A percentile compares a stretch with the other conserved stretches of the same genome.
Conservation (phyloP, 1,140 invertebrate genomes). For the Ceratoteleas bidentatus region DNA sequence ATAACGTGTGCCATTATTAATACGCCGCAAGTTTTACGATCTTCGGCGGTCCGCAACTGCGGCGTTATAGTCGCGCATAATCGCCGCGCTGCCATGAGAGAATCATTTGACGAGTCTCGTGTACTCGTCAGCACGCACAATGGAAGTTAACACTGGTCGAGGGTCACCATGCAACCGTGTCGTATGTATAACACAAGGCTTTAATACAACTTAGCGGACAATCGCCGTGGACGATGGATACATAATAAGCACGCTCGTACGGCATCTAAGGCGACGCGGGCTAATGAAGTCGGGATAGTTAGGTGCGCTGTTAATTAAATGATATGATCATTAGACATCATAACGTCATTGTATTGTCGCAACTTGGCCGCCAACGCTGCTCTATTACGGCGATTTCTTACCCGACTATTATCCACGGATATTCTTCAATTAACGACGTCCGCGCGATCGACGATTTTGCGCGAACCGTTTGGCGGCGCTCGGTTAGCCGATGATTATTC, state of each 20-base stretch:
- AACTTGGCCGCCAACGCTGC: conserved; percentile 21
- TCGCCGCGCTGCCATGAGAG: conserved; percentile 58
- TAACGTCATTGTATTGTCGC: conserved; percentile 77
- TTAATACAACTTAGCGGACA: conserved; percentile 76
- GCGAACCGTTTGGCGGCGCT: no score
- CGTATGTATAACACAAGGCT: conserved; percentile 75
- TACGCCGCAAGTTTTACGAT: conserved; percentile 41
- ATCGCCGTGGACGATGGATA: conserved; percentile 75
- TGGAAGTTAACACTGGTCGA: conserved; percentile 77
- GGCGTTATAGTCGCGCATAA: conserved; percentile 59
- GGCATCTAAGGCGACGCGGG: conserved; percentile 73
- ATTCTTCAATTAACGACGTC: conserved; percentile 30
- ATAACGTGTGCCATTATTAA: conserved; percentile 40
- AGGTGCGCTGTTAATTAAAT: conserved; percentile 81
- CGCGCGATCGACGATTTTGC: not conserved
- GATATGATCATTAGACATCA: conserved; percentile 82
- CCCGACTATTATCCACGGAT: conserved; percentile 29
- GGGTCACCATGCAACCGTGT: conserved; percentile 76
- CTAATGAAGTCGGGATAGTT: conserved; percentile 79
- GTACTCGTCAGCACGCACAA: conserved; percentile 74
- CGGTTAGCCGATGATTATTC: no score
- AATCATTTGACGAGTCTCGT: conserved; percentile 70
- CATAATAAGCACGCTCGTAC: conserved; percentile 76
- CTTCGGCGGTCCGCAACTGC: conserved; percentile 41
- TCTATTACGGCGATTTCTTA: conserved; percentile 43